These are phyloP conservation scores for Vanessa tameamea DNA, from an alignment of 1,140 invertebrate genomes.

Conservation along the genomic window DNA sequence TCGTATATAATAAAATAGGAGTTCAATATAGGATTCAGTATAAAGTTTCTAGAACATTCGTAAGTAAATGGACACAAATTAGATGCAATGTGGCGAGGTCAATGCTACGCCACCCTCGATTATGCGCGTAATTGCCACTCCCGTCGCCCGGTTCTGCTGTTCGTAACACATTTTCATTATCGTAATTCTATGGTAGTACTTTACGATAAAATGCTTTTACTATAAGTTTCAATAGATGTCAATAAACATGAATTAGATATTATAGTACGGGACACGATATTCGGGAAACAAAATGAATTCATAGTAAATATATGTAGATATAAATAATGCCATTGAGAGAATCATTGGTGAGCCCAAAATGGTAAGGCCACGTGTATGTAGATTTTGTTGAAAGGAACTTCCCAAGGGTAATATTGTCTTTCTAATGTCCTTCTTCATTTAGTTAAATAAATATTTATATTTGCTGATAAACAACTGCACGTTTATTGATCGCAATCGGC, in stretches of 20 bases:
- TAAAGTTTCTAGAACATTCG: background rate
- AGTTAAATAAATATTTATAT: too few species aligned
- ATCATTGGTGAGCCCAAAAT: too few species aligned
- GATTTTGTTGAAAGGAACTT: too few species aligned
- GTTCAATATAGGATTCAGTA: background rate
- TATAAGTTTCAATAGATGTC: background rate
- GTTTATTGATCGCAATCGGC: too few species aligned
- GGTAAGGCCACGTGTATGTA: too few species aligned
- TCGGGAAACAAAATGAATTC: too few species aligned
- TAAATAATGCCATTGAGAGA: too few species aligned
- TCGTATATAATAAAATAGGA: background rate
- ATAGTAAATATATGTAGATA: too few species aligned
- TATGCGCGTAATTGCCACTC: slow-evolving; percentile 29
- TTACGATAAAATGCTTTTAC: slow-evolving; percentile 14
- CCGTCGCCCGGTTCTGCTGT: slow-evolving; percentile 12
- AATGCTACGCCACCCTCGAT: slow-evolving; percentile 30
- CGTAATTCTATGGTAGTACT: slow-evolving; percentile 18
- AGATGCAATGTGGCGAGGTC: slow-evolving; percentile 26
- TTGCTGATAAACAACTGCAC: too few species aligned
- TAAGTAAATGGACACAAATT: slow-evolving; percentile 6
- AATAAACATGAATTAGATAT: background rate
- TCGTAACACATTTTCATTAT: slow-evolving; percentile 22
- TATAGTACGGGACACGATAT: too few species aligned
- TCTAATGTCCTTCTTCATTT: too few species aligned
- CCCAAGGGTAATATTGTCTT: too few species aligned